Evolutionary conservation across 2,797 vertebrate species (phyloP).

Genomic region (Sebastes reedi): DNA sequence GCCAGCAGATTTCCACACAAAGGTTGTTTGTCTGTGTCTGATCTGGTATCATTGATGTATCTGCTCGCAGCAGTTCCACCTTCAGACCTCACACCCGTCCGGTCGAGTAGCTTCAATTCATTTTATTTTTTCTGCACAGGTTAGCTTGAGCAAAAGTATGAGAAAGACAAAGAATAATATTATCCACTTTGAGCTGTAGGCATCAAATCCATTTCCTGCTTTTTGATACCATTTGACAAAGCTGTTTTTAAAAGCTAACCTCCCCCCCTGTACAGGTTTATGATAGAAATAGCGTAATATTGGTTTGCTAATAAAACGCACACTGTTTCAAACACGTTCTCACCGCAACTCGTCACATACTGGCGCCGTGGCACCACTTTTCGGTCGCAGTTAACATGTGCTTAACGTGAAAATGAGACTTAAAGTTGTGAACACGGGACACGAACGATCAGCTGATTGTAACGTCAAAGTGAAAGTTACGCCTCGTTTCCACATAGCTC

Average conservation of each 20-base stretch:
- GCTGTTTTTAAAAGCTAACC: too few species aligned
- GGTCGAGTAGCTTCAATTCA: not conserved
- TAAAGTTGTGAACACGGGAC: too few species aligned
- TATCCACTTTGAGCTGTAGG: not conserved
- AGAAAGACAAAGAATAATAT: not conserved
- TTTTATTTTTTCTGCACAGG: not conserved
- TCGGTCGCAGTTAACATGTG: too few species aligned
- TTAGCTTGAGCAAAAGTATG: not conserved
- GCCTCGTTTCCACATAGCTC: too few species aligned
- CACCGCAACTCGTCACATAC: too few species aligned
- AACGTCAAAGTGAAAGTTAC: too few species aligned
- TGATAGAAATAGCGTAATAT: not conserved
- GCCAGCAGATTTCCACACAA: slow-evolving; percentile 2
- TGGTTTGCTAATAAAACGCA: too few species aligned
- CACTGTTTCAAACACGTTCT: too few species aligned
- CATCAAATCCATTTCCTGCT: not conserved
- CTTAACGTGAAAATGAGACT: too few species aligned
- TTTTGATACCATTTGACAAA: not conserved
- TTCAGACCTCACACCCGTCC: not conserved
- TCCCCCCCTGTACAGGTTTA: not conserved
- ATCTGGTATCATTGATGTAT: not conserved
- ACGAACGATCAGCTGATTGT: too few species aligned
- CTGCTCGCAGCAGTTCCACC: not conserved
- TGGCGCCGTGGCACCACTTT: too few species aligned
- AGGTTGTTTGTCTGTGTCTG: slow-evolving; percentile 13